Evolutionary conservation across 2,888 invertebrate genomes (phyloP).

Genomic region (Rotaria magnacalcarata): DNA sequence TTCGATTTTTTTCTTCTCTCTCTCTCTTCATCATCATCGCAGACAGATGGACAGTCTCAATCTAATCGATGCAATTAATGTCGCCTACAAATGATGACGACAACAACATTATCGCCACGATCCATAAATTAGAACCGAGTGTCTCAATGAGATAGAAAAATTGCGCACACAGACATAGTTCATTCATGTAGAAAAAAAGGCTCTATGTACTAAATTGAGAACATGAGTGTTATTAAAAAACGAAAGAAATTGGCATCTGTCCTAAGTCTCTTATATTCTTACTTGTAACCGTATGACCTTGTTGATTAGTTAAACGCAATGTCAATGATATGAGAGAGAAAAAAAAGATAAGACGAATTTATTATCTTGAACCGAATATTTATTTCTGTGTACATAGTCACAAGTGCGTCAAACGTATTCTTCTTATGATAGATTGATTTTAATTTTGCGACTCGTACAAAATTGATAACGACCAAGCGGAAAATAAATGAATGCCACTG

Average conservation of each 20-base stretch:
- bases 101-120: not conserved
- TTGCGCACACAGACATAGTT: not conserved
- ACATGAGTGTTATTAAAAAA: not conserved
- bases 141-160: conserved; percentile 3
- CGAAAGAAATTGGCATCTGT: not conserved
- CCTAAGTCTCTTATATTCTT: not conserved
- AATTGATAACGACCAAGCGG: not conserved
- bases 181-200: too few species aligned
- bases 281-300: not conserved
- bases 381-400: too few species aligned
- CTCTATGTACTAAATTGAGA: not conserved
- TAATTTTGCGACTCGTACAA: not conserved
- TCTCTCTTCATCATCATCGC: not conserved
- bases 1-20: not conserved
- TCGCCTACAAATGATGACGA: not conserved
- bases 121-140: conserved; percentile 18
- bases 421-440: not conserved
- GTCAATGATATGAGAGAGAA: not conserved
- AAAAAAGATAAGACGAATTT: not conserved
- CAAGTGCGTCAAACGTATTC: not conserved
- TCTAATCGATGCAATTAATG: conserved; percentile 25
- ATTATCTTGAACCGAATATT: not conserved
- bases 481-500: not conserved
- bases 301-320: not conserved
- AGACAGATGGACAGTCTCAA: not conserved